Evolutionary conservation across 2,113 vertebrate genomes (phyloP).

Genomic region (Dolichallabes microphthalmus): DNA sequence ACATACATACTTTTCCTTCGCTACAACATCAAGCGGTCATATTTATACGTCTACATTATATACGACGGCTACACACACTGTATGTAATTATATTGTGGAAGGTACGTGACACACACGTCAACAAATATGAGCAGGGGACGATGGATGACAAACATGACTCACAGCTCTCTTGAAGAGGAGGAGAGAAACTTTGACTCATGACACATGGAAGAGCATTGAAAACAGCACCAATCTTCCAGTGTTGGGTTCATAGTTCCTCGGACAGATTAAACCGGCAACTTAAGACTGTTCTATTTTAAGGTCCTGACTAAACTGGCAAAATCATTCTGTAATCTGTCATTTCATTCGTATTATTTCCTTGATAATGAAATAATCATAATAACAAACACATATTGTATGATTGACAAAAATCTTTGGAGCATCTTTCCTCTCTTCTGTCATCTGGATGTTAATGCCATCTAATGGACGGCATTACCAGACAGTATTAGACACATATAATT

Average conservation of each 20-base stretch:
- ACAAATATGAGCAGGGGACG: background rate
- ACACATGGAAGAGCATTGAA: conserved; percentile 72
- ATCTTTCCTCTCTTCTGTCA: conserved; percentile 15
- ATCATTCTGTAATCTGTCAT: background rate
- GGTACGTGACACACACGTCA: background rate
- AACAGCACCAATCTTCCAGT: conserved; percentile 70
- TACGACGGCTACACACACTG: background rate
- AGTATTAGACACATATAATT: conserved; percentile 94
- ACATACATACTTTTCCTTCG: conserved; percentile 13
- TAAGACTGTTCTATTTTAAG: background rate
- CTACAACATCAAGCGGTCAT: background rate
- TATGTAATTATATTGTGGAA: conserved; percentile 6
- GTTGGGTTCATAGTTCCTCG: conserved; percentile 74
- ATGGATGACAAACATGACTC: conserved; percentile 30
- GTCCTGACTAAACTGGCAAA: background rate
- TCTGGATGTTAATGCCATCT: conserved; percentile 70
- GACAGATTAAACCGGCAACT: background rate
- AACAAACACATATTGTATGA: background rate
- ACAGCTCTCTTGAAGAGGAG: conserved; percentile 18
- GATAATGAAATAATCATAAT: background rate
- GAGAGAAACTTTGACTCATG: conserved; percentile 74
- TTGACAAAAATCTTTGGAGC: background rate
- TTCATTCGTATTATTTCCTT: conserved; percentile 30
- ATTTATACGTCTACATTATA: background rate
- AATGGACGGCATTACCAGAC: conserved; percentile 99